A percentile compares a stretch with the other conserved stretches of the same genome.
Conservation (phyloP, 2,113 vertebrate species). For the Pygoscelis adeliae region DNA sequence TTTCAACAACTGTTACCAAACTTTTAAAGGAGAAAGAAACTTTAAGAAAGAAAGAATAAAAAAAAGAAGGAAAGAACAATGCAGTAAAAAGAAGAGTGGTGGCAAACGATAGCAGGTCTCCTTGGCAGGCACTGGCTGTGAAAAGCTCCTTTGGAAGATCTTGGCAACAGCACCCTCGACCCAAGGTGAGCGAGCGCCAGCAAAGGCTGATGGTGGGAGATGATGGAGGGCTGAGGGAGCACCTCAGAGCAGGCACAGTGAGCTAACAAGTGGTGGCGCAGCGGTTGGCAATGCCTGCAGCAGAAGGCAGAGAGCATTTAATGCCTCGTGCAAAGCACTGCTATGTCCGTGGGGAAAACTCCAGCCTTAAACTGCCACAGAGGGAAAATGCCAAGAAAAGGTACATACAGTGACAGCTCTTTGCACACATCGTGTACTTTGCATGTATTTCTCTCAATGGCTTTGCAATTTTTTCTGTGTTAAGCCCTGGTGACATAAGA, state of each 20-base stretch:
- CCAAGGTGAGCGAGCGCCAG: rapidly evolving
- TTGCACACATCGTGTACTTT: background rate
- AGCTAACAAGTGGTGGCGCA: background rate
- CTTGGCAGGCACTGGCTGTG: background rate
- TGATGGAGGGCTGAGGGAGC: background rate
- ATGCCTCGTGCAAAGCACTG: background rate
- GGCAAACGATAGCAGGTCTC: background rate
- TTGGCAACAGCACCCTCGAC: background rate
- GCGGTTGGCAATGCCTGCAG: background rate
- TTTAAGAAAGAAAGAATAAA: background rate
- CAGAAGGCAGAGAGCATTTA: background rate
- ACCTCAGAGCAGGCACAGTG: rapidly evolving
- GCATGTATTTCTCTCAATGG: background rate
- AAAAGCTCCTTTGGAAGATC: background rate
- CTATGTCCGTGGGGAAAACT: background rate
- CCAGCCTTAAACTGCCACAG: background rate
- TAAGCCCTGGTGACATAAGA: background rate
- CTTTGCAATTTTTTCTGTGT: background rate
- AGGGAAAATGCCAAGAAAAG: background rate
- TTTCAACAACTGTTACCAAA: background rate
- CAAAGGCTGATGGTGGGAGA: background rate
- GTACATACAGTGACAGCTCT: background rate
- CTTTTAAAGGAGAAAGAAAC: background rate
- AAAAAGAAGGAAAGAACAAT: background rate
- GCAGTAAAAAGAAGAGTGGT: rapidly evolving